Evolutionary conservation across 2,113 vertebrate species (phyloP).

Genomic region (Coregonus clupeaformis): DNA sequence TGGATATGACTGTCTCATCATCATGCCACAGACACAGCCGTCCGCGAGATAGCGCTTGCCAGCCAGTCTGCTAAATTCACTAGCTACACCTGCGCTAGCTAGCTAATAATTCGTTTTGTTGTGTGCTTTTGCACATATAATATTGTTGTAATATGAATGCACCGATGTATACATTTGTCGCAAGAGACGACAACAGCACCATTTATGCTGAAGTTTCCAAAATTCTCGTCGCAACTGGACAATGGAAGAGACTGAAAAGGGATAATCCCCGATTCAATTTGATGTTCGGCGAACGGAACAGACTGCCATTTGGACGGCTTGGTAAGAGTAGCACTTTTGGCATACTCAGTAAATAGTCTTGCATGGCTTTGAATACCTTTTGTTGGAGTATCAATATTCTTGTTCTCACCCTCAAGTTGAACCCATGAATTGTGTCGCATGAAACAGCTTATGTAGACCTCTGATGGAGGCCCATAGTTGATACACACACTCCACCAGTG

Average conservation of each 20-base stretch:
- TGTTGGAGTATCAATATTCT: no score
- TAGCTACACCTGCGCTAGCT: background rate
- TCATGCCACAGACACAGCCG: constrained; percentile 43
- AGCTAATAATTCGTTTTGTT: background rate
- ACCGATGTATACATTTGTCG: constrained; percentile 90
- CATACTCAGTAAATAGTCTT: background rate
- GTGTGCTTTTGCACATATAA: background rate
- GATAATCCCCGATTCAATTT: constrained; percentile 95
- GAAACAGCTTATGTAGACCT: no score
- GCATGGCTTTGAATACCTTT: no score
- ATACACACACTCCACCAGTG: no score
- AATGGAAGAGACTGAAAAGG: constrained; percentile 88
- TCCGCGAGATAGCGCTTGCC: constrained; percentile 53
- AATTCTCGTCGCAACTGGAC: constrained; percentile 85
- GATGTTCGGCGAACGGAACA: constrained; percentile 94
- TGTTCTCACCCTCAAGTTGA: no score
- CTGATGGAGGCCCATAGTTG: no score
- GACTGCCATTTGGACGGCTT: constrained; percentile 90
- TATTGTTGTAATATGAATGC: constrained; percentile 50
- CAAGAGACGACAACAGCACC: constrained; percentile 91
- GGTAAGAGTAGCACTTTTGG: constrained; percentile 70
- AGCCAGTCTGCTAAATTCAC: constrained; percentile 42
- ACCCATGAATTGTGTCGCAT: no score
- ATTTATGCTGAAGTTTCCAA: constrained; percentile 92
- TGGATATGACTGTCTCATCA: constrained; percentile 60